phyloP scores from a whole-genome alignment of 2,113 vertebrate genomes.

The Megaceryle maxima region DNA sequence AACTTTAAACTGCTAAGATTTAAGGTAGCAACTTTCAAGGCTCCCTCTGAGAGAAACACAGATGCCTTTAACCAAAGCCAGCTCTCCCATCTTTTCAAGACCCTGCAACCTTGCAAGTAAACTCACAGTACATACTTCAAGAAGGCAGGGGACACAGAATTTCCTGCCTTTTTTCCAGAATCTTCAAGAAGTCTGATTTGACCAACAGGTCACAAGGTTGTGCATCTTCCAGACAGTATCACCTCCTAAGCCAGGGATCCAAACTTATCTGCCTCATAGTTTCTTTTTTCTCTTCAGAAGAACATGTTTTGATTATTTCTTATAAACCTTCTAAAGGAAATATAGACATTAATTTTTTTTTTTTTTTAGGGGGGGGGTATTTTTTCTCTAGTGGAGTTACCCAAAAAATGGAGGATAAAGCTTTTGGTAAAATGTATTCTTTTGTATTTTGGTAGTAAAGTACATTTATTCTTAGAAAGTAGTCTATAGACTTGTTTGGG shows the following conservation, averaged over 20 bases:
- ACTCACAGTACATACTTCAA: neutral
- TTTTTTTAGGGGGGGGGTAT: neutral
- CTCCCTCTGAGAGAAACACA: neutral
- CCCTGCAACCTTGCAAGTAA: neutral
- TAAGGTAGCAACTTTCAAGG: neutral
- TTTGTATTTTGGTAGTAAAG: neutral
- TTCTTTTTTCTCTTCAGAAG: neutral
- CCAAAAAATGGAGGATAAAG: neutral
- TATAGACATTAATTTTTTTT: neutral
- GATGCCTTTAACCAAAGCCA: neutral
- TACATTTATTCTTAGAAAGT: neutral
- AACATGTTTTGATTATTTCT: neutral
- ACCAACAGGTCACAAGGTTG: neutral
- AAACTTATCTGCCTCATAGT: neutral
- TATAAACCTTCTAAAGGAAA: neutral
- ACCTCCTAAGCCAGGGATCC: neutral
- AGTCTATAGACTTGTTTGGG: neutral
- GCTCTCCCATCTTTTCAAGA: neutral
- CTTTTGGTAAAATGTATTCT: neutral
- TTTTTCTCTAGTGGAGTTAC: neutral
- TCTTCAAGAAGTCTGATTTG: neutral
- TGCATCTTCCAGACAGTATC: neutral
- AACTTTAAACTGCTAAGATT: neutral
- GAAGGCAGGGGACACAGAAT: neutral
- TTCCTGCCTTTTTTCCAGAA: neutral